Percentiles rank a stretch among this genome's conserved stretches.
Conservation (phyloP, 2,888 invertebrate genomes). For the Drosophila silvestris region DNA sequence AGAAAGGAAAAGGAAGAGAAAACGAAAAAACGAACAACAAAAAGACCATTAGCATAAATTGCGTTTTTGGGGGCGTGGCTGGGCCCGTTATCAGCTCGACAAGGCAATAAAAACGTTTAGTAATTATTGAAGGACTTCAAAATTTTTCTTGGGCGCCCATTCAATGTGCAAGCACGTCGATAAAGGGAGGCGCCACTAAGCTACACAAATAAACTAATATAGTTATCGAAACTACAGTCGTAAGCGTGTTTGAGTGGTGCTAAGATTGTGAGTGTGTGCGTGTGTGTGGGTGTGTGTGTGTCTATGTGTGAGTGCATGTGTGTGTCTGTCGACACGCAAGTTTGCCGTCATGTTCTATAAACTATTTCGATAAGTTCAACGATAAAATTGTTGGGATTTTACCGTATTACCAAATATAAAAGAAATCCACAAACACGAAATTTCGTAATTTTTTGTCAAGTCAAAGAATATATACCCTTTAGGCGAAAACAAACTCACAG, state of each 20-base stretch:
- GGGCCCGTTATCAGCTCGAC: constrained; percentile 62
- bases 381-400: constrained; percentile 68
- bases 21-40: constrained; percentile 3
- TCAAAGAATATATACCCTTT: neutral
- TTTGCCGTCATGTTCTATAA: constrained; percentile 66
- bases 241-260: constrained; percentile 45
- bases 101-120: constrained; percentile 75
- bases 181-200: constrained; percentile 36
- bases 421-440: constrained; percentile 19
- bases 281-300: constrained; percentile 11
- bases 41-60: constrained; percentile 69
- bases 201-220: constrained; percentile 52
- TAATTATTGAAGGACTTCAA: constrained; percentile 59
- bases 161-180: constrained; percentile 58
- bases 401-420: constrained; percentile 49
- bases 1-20: constrained; percentile 23
- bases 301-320: constrained; percentile 9
- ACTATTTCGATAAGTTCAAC: constrained; percentile 77
- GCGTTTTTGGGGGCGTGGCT: constrained; percentile 15
- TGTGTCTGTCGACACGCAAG: constrained; percentile 64
- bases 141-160: constrained; percentile 33
- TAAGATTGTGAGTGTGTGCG: neutral
- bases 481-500: neutral
- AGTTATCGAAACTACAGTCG: constrained; percentile 66
- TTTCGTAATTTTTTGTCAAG: neutral